phyloP scores from a whole-genome alignment of 53 echinoderm and acorn worm genomes.

The Temnopleurus reevesii region DNA sequence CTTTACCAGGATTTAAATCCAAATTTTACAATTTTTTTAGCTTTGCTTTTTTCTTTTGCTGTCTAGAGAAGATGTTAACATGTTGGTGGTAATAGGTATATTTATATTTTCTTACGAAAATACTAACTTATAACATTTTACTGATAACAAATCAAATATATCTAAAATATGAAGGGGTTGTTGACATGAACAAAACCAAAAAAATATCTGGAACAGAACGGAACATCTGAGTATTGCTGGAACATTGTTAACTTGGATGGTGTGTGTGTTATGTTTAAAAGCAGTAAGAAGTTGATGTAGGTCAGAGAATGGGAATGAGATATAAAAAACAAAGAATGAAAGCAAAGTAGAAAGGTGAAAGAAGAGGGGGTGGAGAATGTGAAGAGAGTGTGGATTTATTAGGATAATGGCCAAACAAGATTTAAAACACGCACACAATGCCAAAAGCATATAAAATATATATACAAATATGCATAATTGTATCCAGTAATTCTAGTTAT shows the following conservation, averaged over 20 bases:
- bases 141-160: too few species aligned
- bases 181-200: too few species aligned
- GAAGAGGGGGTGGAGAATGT: neutral
- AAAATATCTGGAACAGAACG: too few species aligned
- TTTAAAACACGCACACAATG: neutral
- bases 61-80: constrained; percentile 21
- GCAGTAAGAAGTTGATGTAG: neutral
- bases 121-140: neutral
- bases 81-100: neutral
- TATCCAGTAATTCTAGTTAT: neutral
- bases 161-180: too few species aligned
- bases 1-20: neutral
- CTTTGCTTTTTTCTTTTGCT: neutral
- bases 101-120: neutral
- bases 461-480: too few species aligned
- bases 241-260: too few species aligned
- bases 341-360: neutral
- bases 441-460: too few species aligned
- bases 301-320: neutral
- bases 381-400: too few species aligned
- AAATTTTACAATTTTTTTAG: neutral
- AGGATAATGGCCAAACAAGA: too few species aligned
- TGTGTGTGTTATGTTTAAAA: too few species aligned
- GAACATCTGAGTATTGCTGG: too few species aligned
- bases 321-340: neutral